These are phyloP conservation scores for Leucoraja erinaceus DNA, from an alignment of 2,113 vertebrate species.

Conservation along the genomic window DNA sequence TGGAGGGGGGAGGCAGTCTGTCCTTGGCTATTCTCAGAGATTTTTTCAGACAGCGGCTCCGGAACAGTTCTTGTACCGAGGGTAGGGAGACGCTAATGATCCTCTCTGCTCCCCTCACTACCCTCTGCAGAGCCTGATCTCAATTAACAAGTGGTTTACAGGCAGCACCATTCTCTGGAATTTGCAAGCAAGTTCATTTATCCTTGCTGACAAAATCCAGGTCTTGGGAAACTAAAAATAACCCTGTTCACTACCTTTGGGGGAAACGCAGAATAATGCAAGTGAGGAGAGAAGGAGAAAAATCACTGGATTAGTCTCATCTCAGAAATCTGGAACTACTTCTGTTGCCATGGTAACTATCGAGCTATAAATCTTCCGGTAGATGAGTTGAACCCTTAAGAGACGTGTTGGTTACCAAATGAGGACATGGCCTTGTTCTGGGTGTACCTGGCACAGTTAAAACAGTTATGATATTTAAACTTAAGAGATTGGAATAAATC, in stretches of 20 bases:
- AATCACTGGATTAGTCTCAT: background rate
- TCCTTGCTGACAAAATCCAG: conserved; percentile 27
- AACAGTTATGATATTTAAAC: background rate
- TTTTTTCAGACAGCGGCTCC: too few species aligned
- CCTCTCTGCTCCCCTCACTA: too few species aligned
- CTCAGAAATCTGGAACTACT: conserved; percentile 13
- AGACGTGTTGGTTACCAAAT: background rate
- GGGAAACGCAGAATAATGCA: background rate
- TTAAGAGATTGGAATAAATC: background rate
- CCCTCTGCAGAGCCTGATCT: too few species aligned
- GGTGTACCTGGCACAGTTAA: background rate
- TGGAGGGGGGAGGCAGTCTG: too few species aligned
- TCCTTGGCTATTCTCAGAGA: too few species aligned
- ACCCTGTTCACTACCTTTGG: background rate
- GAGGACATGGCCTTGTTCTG: background rate
- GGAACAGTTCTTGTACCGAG: too few species aligned
- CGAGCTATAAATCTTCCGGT: background rate
- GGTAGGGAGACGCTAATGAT: too few species aligned
- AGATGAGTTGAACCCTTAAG: background rate
- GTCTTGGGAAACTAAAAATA: conserved; percentile 35
- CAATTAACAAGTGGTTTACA: background rate
- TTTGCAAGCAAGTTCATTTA: background rate
- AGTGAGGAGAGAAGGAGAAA: background rate
- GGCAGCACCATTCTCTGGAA: background rate
- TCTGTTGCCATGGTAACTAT: background rate